Evolutionary conservation across 2,797 vertebrate genomes (phyloP), one percentile per base, ranked within the genome.

Genomic region (Lacerta agilis): DNA sequence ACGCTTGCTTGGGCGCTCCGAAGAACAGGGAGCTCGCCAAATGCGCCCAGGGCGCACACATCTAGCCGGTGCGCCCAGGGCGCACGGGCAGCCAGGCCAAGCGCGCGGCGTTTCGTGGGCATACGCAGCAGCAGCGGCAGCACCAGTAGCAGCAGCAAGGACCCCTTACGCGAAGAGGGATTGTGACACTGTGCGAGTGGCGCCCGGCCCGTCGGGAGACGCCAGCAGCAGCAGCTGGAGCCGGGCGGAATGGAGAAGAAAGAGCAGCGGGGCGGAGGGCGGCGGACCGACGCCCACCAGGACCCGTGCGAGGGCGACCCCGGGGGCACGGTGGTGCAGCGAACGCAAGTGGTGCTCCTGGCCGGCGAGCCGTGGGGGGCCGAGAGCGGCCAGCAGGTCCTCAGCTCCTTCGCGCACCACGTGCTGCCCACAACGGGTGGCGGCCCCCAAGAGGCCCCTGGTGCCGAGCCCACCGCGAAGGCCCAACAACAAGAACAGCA

Each of bases 321-420:
- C 41, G 23, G 66, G 17, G 23, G 64, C 15, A 23, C 83, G n/a
- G 87, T 89, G 77, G 83, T 89, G 58, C 87, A 89, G 78, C 87
- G 88, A 20, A 89, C 78, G 41, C 88, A 85, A 78, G 83, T 89
- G 83, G 27, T 89, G 71, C 83, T 89, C n/a, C 69, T 89, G 10
- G 83, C 88, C 23, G 88, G 88, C 17, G 88, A 85, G 83, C 69
- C 82, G 38, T 80, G 82, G 76, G 83, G 69, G 4, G 41, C 55
- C 9, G 78, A 41, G 6, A 17, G 41, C 25, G 71, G 69, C 15
- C 77, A 66, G 72, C 10, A 58, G 2, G 78, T 82, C 25, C 71
- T 85, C 15, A 67, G 58, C 55, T 81, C 83, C 58, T 81, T 89
- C 61, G 69, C 78, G 25, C 88, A 85, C 55, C 71, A 76, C 41